Evolutionary conservation across 1,140 invertebrate species (phyloP).

Genomic region (Globodera rostochiensis): DNA sequence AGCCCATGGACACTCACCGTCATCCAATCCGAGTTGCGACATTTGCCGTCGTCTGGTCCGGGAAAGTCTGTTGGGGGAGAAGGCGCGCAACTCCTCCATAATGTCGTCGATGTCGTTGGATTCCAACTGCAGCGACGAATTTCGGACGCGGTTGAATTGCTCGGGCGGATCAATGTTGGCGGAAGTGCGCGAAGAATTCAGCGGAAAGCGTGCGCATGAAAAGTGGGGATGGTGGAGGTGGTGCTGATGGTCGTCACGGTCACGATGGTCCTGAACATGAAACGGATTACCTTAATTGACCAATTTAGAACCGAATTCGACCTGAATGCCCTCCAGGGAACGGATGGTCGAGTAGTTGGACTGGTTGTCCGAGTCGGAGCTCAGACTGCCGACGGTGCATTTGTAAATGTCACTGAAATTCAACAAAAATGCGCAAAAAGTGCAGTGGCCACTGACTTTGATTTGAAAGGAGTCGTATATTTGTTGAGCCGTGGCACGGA

Average conservation of each 20-base stretch:
- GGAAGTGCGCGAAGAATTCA: conserved; percentile 13
- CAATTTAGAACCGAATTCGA: not conserved
- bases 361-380: conserved; percentile 41
- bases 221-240: not conserved
- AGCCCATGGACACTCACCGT: conserved; percentile 22
- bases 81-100: conserved; percentile 43
- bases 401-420: conserved; percentile 37
- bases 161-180: conserved; percentile 40
- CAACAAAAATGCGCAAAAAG: not conserved
- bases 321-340: conserved; percentile 40
- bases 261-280: not conserved
- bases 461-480: conserved; percentile 28
- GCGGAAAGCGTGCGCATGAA: conserved; percentile 9
- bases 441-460: not conserved
- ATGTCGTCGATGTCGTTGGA: conserved; percentile 28
- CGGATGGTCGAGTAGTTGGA: conserved; percentile 46
- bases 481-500: conserved; percentile 38
- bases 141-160: conserved; percentile 41
- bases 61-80: conserved; percentile 45
- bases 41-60: conserved; percentile 40
- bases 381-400: conserved; percentile 33
- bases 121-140: conserved; percentile 45
- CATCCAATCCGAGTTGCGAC: conserved; percentile 41
- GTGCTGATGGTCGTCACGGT: not conserved
- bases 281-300: not conserved